Base-by-base conservation (phyloP, 35 echinoderm and acorn worm genomes). In the Apostichopus californicus region DNA sequence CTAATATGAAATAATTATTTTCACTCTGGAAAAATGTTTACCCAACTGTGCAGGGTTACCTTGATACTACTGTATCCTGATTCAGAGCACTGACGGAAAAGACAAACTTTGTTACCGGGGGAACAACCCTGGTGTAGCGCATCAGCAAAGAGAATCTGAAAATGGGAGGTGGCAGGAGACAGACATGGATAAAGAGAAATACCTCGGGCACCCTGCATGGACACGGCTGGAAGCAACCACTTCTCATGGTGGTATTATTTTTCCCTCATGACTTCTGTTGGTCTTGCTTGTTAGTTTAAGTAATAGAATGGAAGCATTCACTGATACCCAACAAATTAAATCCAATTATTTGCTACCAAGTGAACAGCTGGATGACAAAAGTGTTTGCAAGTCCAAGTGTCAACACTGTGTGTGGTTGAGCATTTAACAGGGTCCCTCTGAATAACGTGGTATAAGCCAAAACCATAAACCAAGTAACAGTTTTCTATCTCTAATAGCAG, bases 201-300 rank as follows among this genome's bases (percentile, higher is more conserved):
- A 63, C 11, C 57, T 66, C 28, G 17, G 26, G 57, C 13, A 23
- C 64, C 86, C 86, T 34, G 18, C 55, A 28, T 66, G 86, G 57
- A 71, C 86, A 17, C 86, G 1, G 86, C 58, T 66, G 13, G 86
- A 87, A 52, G 24, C 64, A 87, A 87, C 54, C 86, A 87, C 86
- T 87, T 87, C 64, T 46, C 55, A 66, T 23, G 86, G 86, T 63
- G 64, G 86, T 89, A 68, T 75, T 89, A 75, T 89, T 89, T 89
- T 75, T 53, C 46, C 64, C 24, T n/a, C 15, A 11, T 89, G 64
- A 89, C 86, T 89, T 89, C 86, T 89, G 86, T 89, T 58, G 61
- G 60, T 52, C 60, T 75, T 72, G 68, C 61, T 89, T 89, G 86
- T 89, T 89, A 89, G 86, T 89, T 89, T 89, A 89, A 89, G 86